Evolutionary conservation across 35 echinoderm and acorn worm species (phyloP).

Genomic region (Anneissia japonica): DNA sequence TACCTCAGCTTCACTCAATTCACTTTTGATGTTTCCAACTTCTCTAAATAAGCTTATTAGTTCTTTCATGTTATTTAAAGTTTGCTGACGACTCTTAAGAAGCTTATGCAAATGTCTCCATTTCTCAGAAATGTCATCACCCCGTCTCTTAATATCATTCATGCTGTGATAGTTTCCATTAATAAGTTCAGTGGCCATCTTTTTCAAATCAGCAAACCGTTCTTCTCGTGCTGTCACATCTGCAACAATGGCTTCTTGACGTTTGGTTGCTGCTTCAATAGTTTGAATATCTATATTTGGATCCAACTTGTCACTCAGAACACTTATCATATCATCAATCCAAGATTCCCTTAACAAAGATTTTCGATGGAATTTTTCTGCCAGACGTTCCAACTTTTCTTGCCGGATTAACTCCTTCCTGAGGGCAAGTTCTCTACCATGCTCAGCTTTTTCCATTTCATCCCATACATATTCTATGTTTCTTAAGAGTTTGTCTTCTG

Average conservation of each 20-base stretch:
- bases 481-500: conserved; percentile 61
- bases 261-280: conserved; percentile 88
- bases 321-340: conserved; percentile 84
- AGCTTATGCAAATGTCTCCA: conserved; percentile 71
- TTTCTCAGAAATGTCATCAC: conserved; percentile 54
- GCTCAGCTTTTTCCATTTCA: conserved; percentile 69
- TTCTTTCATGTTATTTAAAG: conserved; percentile 68
- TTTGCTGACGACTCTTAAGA: conserved; percentile 56
- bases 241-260: conserved; percentile 94
- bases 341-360: conserved; percentile 86
- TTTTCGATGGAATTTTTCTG: conserved; percentile 87
- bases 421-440: conserved; percentile 77
- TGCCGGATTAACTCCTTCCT: conserved; percentile 79
- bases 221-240: conserved; percentile 93
- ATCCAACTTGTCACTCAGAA: conserved; percentile 64
- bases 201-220: conserved; percentile 65
- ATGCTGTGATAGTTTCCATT: conserved; percentile 55
- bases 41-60: conserved; percentile 89
- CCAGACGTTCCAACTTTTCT: conserved; percentile 85
- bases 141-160: conserved; percentile 17
- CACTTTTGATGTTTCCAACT: conserved; percentile 63
- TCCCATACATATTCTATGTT: conserved; percentile 83
- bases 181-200: conserved; percentile 74
- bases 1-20: conserved; percentile 86
- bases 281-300: conserved; percentile 64